phyloP scores from a whole-genome alignment of 2,797 vertebrate species.

The Coregonus suidteri region DNA sequence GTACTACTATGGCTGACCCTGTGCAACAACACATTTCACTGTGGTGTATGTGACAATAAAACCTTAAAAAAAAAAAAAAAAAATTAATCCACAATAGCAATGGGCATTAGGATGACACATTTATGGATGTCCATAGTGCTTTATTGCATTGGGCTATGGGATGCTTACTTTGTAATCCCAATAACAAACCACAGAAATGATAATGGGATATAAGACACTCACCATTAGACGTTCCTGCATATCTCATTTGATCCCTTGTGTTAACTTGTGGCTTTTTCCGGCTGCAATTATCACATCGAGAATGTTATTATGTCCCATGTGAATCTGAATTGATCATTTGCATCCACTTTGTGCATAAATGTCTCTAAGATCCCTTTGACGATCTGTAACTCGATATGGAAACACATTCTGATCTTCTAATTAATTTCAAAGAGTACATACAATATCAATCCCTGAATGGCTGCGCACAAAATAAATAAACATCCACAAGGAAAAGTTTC shows the following conservation, averaged over 20 bases:
- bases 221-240: constrained; percentile 9
- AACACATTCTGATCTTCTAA: neutral
- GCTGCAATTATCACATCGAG: neutral
- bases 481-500: neutral
- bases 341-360: neutral
- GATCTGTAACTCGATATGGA: neutral
- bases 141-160: constrained; percentile 27
- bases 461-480: neutral
- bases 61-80: no score
- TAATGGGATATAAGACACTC: neutral
- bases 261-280: neutral
- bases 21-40: neutral
- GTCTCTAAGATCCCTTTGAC: neutral
- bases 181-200: constrained; percentile 46
- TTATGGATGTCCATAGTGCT: constrained; percentile 33
- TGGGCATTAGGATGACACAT: constrained; percentile 2
- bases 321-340: neutral
- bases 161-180: constrained; percentile 44
- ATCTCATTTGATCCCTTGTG: neutral
- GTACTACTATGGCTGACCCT: neutral
- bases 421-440: neutral
- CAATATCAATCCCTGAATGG: constrained; percentile 1
- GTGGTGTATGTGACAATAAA: no score
- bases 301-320: neutral
- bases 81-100: neutral